Evolutionary conservation across 2,797 vertebrate species (phyloP).

Genomic region (Malacoraja senta): DNA sequence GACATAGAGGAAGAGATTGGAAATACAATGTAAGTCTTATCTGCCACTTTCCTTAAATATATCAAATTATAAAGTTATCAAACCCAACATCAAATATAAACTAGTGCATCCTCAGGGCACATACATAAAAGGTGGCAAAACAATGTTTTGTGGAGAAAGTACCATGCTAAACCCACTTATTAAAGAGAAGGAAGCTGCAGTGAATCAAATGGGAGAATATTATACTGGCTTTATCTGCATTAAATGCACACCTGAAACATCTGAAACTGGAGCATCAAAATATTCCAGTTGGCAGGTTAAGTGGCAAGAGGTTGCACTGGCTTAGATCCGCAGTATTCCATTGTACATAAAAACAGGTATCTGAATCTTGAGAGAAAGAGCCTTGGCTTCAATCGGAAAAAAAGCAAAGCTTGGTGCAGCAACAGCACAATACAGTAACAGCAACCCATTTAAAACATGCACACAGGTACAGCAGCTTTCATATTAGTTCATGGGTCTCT

Average conservation of each 20-base stretch:
- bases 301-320: neutral
- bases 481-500: slow-evolving; percentile 25
- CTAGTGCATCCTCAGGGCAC: neutral
- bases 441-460: slow-evolving; percentile 29
- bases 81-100: slow-evolving; percentile 16
- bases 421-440: slow-evolving; percentile 11
- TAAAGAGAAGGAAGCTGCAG: slow-evolving; percentile 10
- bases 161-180: neutral
- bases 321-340: slow-evolving; percentile 13
- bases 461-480: slow-evolving; percentile 20
- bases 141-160: neutral
- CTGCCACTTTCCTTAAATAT: slow-evolving; percentile 15
- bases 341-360: neutral
- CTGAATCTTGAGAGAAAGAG: neutral
- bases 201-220: slow-evolving; percentile 9
- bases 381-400: neutral
- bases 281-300: neutral
- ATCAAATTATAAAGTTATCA: slow-evolving; percentile 9
- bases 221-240: neutral
- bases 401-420: slow-evolving; percentile 30
- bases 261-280: no score
- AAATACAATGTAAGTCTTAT: neutral
- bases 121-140: neutral
- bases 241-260: neutral
- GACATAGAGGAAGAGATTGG: no score